Evolutionary conservation across 2,888 invertebrate genomes (phyloP).

Genomic region (Spisula subtruncata): DNA sequence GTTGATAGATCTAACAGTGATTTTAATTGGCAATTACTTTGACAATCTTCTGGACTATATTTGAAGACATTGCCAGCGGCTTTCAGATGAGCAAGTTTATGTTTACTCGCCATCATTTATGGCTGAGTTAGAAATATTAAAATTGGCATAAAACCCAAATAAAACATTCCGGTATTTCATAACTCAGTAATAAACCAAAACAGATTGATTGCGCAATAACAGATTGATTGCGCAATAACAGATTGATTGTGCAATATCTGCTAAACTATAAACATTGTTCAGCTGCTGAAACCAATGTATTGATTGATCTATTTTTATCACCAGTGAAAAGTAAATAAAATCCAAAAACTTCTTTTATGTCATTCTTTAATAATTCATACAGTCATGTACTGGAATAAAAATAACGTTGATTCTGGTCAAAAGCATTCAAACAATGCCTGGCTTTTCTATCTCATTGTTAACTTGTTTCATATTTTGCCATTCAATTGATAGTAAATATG

Average conservation of each 20-base stretch:
- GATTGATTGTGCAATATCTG: neutral
- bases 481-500: neutral
- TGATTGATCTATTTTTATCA: neutral
- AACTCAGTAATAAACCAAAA: neutral
- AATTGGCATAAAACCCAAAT: neutral
- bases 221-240: neutral
- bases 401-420: neutral
- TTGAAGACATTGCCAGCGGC: too few species aligned
- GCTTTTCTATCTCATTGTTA: neutral
- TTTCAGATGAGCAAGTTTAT: too few species aligned
- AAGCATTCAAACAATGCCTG: neutral
- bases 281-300: neutral
- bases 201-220: neutral
- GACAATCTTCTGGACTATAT: too few species aligned
- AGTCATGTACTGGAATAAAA: neutral
- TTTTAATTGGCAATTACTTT: too few species aligned
- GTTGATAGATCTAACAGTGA: too few species aligned
- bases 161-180: neutral
- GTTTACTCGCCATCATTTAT: neutral
- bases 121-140: neutral
- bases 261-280: neutral
- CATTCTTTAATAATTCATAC: neutral
- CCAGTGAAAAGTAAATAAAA: neutral
- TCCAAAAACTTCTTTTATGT: neutral
- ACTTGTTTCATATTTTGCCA: neutral